Evolutionary conservation across 2,888 invertebrate genomes (phyloP), one percentile per base, ranked within the genome.

Genomic region (Hemistola chrysoprasaria): DNA sequence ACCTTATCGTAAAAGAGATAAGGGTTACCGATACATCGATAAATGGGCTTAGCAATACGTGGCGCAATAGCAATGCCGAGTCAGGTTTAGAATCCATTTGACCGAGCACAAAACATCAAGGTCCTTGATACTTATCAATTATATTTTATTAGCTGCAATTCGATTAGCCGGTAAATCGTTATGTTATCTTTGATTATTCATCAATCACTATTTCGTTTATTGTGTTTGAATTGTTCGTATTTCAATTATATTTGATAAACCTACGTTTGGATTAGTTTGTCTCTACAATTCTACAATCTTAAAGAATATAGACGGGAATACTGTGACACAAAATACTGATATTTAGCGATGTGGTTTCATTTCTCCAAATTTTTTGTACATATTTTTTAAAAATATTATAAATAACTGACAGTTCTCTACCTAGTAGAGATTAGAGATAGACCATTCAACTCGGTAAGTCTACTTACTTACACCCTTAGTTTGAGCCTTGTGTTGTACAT

Each of bases 11-110:
- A 1, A 11, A 33, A n/a, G 2, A 1, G 16, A 47, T 57, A 62
- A 32, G 26, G 40, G 21, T 48, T 37, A 40, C 40, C 22, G 31
- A 46, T 43, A 39, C 27, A 33, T 36, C 25, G 33, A 45, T 31
- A 38, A 27, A 16, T 24, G 34, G 28, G 44, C 55, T 55, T 52
- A 46, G 55, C 50, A 49, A 59, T 45, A 47, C 42, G 50, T 76
- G 67, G 72, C 62, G 68, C 62, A 75, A 76, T 55, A 55, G 65
- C 62, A 69, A 75, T 70, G 72, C 63, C 52, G 62, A 48, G 55
- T 59, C 70, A 61, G 54, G 67, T 72, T 70, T 67, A 41, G 67
- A 53, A 70, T 71, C 65, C 62, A 64, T 68, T 66, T 64, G 65
- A 65, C 56, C 56, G 57, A 57, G 56, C 55, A 58, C 53, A 53